Evolutionary conservation across 1,140 invertebrate species (phyloP).

Genomic region (Euura lappo): DNA sequence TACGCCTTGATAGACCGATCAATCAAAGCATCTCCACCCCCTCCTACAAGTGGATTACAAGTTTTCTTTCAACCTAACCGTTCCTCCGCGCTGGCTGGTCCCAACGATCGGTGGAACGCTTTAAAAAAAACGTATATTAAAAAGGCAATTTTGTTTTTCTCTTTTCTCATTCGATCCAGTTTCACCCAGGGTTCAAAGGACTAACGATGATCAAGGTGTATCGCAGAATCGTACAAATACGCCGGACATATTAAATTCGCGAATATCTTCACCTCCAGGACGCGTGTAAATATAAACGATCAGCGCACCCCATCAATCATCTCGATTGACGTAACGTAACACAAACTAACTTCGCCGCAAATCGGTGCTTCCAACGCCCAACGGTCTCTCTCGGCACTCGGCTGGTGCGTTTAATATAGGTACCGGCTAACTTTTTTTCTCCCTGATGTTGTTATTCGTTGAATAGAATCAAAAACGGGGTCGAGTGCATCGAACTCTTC

Average conservation of each 20-base stretch:
- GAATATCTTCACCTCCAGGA: no score
- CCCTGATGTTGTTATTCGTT: background rate
- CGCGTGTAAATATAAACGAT: conserved; percentile 48
- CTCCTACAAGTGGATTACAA: background rate
- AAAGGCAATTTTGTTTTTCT: no score
- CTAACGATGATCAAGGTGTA: no score
- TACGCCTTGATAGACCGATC: conserved; percentile 37
- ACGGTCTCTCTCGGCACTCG: background rate
- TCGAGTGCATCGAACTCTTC: background rate
- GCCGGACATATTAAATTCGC: no score
- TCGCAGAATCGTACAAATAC: no score
- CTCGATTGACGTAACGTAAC: conserved; percentile 31
- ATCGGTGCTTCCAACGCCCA: background rate
- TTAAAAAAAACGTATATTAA: no score
- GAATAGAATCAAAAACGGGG: background rate
- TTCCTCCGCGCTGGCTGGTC: no score
- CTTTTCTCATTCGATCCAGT: no score
- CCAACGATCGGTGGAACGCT: no score
- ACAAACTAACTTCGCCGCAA: no score
- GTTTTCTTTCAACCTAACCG: background rate
- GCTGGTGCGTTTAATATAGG: background rate
- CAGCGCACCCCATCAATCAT: conserved; percentile 48
- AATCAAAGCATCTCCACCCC: conserved; percentile 37
- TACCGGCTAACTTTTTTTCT: background rate
- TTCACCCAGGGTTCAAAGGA: no score